phyloP scores from a whole-genome alignment of 2,113 vertebrate genomes.

The Microtus richardsoni region DNA sequence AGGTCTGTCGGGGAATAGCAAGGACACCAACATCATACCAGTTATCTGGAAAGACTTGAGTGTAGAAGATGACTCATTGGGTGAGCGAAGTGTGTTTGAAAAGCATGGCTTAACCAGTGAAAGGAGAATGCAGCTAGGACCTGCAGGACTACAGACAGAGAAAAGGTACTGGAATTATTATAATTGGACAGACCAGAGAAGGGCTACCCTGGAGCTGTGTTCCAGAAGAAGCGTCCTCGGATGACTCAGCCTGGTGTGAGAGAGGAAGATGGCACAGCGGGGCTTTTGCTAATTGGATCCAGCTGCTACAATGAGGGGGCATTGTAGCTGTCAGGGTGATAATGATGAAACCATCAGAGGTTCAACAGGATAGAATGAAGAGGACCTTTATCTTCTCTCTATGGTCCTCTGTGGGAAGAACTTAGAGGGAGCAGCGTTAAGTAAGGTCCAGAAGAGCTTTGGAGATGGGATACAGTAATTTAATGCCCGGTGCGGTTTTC shows the following conservation, averaged over 20 bases:
- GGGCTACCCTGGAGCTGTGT: not conserved
- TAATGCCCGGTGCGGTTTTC: not conserved
- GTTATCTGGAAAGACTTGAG: not conserved
- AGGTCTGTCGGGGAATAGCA: not conserved
- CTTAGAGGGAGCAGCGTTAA: not conserved
- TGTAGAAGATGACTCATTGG: not conserved
- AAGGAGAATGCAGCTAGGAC: no score
- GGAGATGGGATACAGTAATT: not conserved
- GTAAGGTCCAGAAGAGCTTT: not conserved
- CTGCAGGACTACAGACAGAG: not conserved
- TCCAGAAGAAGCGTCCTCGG: not conserved
- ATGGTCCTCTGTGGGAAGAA: not conserved
- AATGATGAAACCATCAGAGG: not conserved
- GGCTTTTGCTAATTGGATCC: not conserved
- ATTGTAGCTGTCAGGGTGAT: not conserved
- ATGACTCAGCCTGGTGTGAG: not conserved
- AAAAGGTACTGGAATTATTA: not conserved
- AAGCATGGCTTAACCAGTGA: not conserved
- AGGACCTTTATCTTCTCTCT: not conserved
- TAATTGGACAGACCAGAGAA: not conserved
- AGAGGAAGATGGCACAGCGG: not conserved
- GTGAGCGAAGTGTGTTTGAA: not conserved
- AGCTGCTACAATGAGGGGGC: not conserved
- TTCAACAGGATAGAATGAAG: not conserved
- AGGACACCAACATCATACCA: not conserved